phyloP scores from a whole-genome alignment of 2,797 vertebrate genomes.

The Sebastes ruberrimus region DNA sequence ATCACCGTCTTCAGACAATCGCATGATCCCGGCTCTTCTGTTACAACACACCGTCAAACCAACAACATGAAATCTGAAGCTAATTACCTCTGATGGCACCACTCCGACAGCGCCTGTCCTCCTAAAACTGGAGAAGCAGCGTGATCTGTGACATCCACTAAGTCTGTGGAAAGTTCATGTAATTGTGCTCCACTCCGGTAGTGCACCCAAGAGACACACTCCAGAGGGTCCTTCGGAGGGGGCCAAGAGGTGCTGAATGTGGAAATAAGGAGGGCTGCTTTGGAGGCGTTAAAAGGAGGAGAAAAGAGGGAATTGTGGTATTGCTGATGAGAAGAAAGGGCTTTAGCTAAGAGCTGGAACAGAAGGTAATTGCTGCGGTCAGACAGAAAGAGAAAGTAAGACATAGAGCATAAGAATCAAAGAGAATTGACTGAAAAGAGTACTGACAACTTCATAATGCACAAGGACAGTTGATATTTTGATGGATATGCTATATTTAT shows the following conservation, averaged over 20 bases:
- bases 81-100: constrained; percentile 43
- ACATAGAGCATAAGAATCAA: not conserved
- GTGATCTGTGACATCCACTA: constrained; percentile 24
- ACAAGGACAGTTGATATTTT: not conserved
- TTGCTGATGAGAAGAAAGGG: constrained; percentile 5
- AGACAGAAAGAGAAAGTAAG: not conserved
- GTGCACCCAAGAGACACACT: constrained; percentile 34
- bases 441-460: not conserved
- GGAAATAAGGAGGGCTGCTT: not conserved
- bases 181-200: constrained; percentile 31
- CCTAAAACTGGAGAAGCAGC: not conserved
- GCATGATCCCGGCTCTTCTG: not conserved
- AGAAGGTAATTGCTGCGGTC: constrained; percentile 31
- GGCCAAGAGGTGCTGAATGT: not conserved
- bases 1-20: constrained; percentile 11
- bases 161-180: constrained; percentile 44
- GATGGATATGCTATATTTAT: not conserved
- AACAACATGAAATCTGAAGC: constrained; percentile 13
- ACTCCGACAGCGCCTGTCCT: constrained; percentile 27
- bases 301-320: not conserved
- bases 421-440: not conserved
- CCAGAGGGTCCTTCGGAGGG: not conserved
- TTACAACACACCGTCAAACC: not conserved
- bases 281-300: not conserved
- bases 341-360: constrained; percentile 10